Conservation (phyloP, 2,888 invertebrate genomes). For the Automeris io region DNA sequence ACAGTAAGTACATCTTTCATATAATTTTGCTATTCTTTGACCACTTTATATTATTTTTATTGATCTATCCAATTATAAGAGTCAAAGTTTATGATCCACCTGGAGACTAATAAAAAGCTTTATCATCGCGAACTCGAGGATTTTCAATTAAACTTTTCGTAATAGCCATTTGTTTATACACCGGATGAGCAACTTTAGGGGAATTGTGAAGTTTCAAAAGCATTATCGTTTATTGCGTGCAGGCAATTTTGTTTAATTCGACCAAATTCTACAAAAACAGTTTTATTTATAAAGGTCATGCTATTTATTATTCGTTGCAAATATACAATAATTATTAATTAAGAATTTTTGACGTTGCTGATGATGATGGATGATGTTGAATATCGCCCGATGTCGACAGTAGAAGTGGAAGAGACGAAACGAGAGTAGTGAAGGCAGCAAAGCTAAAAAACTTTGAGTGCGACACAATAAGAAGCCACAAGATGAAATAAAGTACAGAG, state of each 20-base stretch:
- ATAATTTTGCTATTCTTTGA: background rate
- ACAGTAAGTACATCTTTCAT: no score
- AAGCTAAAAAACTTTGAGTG: no score
- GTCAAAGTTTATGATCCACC: conserved; percentile 39
- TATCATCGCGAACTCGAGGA: conserved; percentile 42
- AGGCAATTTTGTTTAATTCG: background rate
- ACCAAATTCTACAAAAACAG: background rate
- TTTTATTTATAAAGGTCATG: background rate
- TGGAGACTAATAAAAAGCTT: conserved; percentile 45
- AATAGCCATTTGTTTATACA: conserved; percentile 45
- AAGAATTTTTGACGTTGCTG: no score
- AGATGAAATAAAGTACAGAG: no score
- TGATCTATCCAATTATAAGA: conserved; percentile 35
- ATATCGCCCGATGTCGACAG: no score
- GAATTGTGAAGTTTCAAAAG: conserved; percentile 31
- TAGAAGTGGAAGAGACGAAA: no score
- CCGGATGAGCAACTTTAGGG: conserved; percentile 30
- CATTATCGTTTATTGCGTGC: background rate
- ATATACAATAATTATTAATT: no score
- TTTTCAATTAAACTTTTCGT: conserved; percentile 54
- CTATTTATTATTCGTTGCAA: background rate
- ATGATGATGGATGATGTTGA: no score
- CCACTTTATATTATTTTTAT: conserved; percentile 27
- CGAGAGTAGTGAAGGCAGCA: no score
- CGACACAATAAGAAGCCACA: no score